These are phyloP conservation scores for Tragopan temminckii DNA, from an alignment of 2,797 vertebrate genomes.

Conservation along the genomic window DNA sequence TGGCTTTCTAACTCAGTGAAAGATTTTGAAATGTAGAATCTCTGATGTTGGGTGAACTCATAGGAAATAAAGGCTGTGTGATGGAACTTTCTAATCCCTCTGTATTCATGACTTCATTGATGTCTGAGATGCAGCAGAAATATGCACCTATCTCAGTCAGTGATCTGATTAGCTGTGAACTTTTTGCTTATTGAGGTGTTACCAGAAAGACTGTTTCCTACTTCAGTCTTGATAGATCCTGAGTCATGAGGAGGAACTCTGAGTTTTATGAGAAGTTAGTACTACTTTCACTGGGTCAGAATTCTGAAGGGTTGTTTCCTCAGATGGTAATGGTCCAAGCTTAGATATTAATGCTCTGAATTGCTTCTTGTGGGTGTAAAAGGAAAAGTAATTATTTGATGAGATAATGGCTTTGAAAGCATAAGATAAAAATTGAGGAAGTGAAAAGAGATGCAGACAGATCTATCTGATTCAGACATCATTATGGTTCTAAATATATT, in stretches of 20 bases:
- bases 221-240: background rate
- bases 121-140: background rate
- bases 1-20: background rate
- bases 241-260: background rate
- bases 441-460: background rate
- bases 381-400: background rate
- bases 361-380: background rate
- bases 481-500: constrained; percentile 18
- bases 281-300: background rate
- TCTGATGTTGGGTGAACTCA: background rate
- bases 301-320: background rate
- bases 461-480: background rate
- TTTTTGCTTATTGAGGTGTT: background rate
- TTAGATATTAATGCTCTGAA: background rate
- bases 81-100: background rate
- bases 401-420: background rate
- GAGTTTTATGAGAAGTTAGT: background rate
- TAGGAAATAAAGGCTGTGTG: background rate
- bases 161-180: background rate
- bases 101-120: background rate
- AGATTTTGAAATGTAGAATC: background rate
- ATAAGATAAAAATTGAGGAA: background rate
- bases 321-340: background rate
- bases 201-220: background rate
- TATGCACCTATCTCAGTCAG: background rate